Evolutionary conservation across 2,888 invertebrate genomes (phyloP), one percentile per base, ranked within the genome.

Genomic region (Eugnorisma glareosa): DNA sequence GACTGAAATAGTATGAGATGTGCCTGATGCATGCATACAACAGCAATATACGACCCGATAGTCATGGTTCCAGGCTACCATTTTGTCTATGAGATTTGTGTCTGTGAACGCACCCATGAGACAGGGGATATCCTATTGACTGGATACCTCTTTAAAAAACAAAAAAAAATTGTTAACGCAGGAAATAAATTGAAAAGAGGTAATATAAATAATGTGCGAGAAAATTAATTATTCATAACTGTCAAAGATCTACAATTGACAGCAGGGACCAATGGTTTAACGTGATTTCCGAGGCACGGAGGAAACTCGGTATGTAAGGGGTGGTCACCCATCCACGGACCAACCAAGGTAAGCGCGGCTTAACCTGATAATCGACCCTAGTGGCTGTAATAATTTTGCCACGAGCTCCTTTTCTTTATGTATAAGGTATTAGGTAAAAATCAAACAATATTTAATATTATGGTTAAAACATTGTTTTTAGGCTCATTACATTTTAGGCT

Each of bases 71-170:
- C 76, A 51, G 28, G 64, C 54, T 69, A 57, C 15, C 28, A 57
- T 48, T 45, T 37, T 67, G 54, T 73, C 61, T 54, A 45, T 28
- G 8, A 75, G 18, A 51, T 68, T 64, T 64, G 45, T 40, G 57
- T 78, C n/a, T 66, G 68, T 76, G 67, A 76, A 80, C 76, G 64
- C 82, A 80, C 80, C 80, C 76, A 76, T 54, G 59, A 54, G 28
- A 70, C 59, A 81, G 66, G 45, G 66, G n/a, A 40, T 67, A 61
- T 76, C 77, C 66, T 80, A 80, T 69, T 18, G 40, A 54, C 82
- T 54, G 77, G 69, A 45, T 67, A 81, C 15, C 37, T 81, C 82
- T 80, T 81, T 81, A 81, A 80, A 81, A 81, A 81, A 66, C 28
- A 66, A 76, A 80, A 81, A 81, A 43, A 1, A 45, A 57, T 57